Base-by-base conservation (phyloP, 2,113 vertebrate genomes). In the Callopanchax toddi region DNA sequence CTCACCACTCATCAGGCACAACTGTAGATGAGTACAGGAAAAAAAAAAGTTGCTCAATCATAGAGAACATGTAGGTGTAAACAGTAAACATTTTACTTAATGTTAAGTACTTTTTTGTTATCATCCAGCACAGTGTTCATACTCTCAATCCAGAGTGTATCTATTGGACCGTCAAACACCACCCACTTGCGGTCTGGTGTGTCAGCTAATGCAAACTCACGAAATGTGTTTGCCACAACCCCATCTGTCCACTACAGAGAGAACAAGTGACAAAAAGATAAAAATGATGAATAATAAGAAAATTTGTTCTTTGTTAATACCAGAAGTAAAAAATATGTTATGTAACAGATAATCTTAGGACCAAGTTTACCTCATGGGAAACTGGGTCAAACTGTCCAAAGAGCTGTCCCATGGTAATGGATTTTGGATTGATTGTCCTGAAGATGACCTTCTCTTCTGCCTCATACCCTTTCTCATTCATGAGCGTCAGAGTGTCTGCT, bases 91-190 rank as follows among this genome's bases (percentile, higher is more conserved):
- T 62, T 2, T 60, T 1, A 11, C 4, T 74, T 13, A 43, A 9
- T 56, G 18, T n/a, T 23, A 1, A 34, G 64, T 89, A 95, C 97
- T 93, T 99, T 99, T 92, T 97, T 99, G 88, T 99, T 99, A 89
- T 99, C 97, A 84, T 99, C 97, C 73, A 99, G 87, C 17, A 98
- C 97, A 0, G 97, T 99, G 89, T 99, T 99, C 97, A 99, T 97
- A 86, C 96, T 99, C 67, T 99, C 97, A 88, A 99, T 99, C 97
- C 97, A 99, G 52, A 99, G 85, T 1, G 96, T 99, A 58, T 99
- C 97, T 61, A 99, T 95, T 32, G 97, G 97, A 39, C 97, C 97
- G 76, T 99, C 97, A 79, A 99, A 99, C 76, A 99, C 93, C 71
- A 99, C 95, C 97, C 97, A 99, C 71, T 96, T 99, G 63, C 95